phyloP scores from a whole-genome alignment of 2,113 vertebrate genomes.

The Ammodytes marinus region DNA sequence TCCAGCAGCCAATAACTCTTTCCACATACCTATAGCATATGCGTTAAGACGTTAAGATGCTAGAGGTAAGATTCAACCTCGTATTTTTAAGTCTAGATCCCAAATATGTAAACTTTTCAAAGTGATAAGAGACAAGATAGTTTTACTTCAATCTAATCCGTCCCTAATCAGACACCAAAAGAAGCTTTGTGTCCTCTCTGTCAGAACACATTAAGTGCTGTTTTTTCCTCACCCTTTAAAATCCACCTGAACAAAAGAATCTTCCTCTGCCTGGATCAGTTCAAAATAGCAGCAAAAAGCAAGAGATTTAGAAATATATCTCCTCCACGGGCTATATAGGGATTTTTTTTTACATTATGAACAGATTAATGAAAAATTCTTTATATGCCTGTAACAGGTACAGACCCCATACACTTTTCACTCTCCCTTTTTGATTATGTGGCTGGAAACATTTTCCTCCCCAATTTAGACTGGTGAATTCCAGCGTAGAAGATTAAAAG shows the following conservation, averaged over 20 bases:
- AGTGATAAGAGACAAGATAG: fast-evolving
- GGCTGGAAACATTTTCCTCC: slow-evolving; percentile 49
- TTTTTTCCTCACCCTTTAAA: slow-evolving; percentile 12
- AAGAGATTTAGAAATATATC: slow-evolving; percentile 5
- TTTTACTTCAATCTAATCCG: not conserved
- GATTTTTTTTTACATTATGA: not conserved
- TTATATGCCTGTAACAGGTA: slow-evolving; percentile 1
- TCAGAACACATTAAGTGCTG: slow-evolving; percentile 35
- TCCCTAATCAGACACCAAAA: not conserved
- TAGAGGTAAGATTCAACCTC: not conserved
- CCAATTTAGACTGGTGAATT: slow-evolving; percentile 31
- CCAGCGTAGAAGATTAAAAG: slow-evolving; percentile 18
- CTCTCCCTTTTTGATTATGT: slow-evolving; percentile 70
- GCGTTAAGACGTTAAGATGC: not conserved
- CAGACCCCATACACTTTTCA: not conserved
- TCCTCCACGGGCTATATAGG: not conserved
- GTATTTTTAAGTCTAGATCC: not conserved
- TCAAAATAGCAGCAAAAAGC: slow-evolving; percentile 49
- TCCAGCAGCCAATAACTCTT: not conserved
- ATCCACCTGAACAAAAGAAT: not conserved
- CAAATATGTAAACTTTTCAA: not conserved
- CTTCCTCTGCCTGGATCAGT: slow-evolving; percentile 25
- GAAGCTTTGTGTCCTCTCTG: not conserved
- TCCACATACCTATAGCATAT: not conserved
- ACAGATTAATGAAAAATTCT: slow-evolving; percentile 3